A percentile compares a stretch with the other conserved stretches of the same genome.
phyloP scores from a whole-genome alignment of 1,140 invertebrate genomes.

The Drosophila ohnishii region DNA sequence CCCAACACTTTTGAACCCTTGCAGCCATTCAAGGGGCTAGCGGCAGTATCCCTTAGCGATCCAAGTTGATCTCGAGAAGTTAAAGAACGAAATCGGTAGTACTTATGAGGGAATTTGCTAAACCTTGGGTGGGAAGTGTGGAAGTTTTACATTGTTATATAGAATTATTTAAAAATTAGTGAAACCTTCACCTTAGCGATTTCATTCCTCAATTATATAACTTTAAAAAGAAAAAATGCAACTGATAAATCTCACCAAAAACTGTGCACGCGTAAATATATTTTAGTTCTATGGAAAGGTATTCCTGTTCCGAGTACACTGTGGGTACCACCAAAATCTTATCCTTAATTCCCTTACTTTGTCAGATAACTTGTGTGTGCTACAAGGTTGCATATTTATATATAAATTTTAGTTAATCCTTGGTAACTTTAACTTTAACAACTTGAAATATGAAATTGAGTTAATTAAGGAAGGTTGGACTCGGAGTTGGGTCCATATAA shows the following conservation, averaged over 20 bases:
- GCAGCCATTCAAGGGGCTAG: constrained; percentile 82
- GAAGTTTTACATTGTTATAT: not conserved
- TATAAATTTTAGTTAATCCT: constrained; percentile 4
- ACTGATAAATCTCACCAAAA: not conserved
- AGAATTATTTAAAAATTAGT: not conserved
- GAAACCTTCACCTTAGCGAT: constrained; percentile 25
- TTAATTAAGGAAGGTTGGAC: constrained; percentile 70
- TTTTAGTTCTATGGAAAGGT: constrained; percentile 19
- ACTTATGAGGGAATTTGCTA: constrained; percentile 20
- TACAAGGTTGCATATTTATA: constrained; percentile 32
- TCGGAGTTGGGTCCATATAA: constrained; percentile 9
- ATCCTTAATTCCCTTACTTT: constrained; percentile 70
- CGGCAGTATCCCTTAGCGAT: constrained; percentile 66
- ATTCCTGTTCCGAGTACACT: constrained; percentile 18
- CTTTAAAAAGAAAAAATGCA: not conserved
- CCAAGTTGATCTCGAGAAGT: constrained; percentile 31
- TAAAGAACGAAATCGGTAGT: constrained; percentile 28
- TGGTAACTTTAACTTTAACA: constrained; percentile 45
- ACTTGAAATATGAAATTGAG: constrained; percentile 72
- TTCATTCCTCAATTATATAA: constrained; percentile 16
- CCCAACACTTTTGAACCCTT: constrained; percentile 73
- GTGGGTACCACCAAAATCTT: constrained; percentile 16
- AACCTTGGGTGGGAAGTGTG: constrained; percentile 31
- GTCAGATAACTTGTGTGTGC: constrained; percentile 77
- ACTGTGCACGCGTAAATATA: constrained; percentile 37